Conservation (phyloP, 2,888 invertebrate species). For the Danaus chrysippus region DNA sequence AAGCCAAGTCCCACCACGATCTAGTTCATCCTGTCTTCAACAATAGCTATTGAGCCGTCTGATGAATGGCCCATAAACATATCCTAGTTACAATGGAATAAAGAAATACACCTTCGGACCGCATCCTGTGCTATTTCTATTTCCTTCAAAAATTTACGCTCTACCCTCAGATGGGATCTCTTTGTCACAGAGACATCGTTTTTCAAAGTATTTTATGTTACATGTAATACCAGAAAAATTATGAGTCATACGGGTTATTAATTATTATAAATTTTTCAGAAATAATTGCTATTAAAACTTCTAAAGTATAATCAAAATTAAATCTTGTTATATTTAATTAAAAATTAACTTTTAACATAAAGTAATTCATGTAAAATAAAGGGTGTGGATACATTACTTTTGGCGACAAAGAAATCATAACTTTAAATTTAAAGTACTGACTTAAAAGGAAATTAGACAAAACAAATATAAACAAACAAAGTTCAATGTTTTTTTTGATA, state of each 20-base stretch:
- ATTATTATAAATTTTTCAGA: too few species aligned
- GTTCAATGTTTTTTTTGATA: neutral
- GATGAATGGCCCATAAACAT: slow-evolving; percentile 31
- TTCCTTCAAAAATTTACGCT: neutral
- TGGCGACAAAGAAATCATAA: too few species aligned
- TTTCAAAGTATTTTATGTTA: neutral
- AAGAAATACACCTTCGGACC: slow-evolving; percentile 5
- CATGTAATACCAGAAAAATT: too few species aligned
- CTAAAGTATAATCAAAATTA: too few species aligned
- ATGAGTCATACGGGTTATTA: too few species aligned
- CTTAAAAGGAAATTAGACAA: neutral
- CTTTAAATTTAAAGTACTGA: too few species aligned
- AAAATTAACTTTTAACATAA: too few species aligned
- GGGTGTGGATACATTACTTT: too few species aligned
- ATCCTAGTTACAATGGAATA: slow-evolving; percentile 19
- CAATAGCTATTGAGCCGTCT: slow-evolving; percentile 32
- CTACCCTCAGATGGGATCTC: neutral
- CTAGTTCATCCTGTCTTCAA: slow-evolving; percentile 28
- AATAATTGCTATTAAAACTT: too few species aligned
- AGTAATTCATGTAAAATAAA: too few species aligned
- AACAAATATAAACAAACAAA: neutral
- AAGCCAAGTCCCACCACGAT: slow-evolving; percentile 21
- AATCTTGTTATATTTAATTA: too few species aligned
- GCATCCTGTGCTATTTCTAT: slow-evolving; percentile 2
- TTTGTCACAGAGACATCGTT: neutral